These are phyloP conservation scores for Serripes groenlandicus DNA, from an alignment of 2,888 invertebrate genomes.

Conservation along the genomic window DNA sequence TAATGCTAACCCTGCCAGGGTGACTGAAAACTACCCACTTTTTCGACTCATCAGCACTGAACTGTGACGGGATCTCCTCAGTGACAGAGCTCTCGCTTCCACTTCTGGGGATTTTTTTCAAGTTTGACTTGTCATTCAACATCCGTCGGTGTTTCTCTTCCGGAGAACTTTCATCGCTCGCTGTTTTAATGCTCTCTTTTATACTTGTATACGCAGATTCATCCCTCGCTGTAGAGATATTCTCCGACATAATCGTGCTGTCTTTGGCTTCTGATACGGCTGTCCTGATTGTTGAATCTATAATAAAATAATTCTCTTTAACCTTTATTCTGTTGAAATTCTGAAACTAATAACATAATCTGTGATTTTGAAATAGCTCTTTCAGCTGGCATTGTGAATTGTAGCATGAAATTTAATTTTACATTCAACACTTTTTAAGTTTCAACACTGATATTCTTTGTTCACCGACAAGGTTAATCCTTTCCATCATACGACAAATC, in stretches of 20 bases:
- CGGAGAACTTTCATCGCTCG: constrained; percentile 64
- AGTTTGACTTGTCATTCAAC: constrained; percentile 58
- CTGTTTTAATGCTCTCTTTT: constrained; percentile 60
- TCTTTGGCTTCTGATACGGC: constrained; percentile 60
- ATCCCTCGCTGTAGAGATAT: constrained; percentile 72
- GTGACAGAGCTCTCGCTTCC: constrained; percentile 79
- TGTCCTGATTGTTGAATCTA: constrained; percentile 64
- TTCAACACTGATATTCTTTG: too few species aligned
- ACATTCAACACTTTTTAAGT: too few species aligned
- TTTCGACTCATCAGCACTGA: constrained; percentile 69
- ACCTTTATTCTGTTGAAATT: not conserved
- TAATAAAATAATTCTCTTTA: too few species aligned
- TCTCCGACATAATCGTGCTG: constrained; percentile 72
- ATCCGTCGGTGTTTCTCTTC: constrained; percentile 59
- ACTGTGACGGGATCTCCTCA: constrained; percentile 75
- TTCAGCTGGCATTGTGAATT: too few species aligned
- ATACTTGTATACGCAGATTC: constrained; percentile 68
- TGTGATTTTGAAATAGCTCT: too few species aligned
- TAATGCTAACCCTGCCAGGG: too few species aligned
- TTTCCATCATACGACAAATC: too few species aligned
- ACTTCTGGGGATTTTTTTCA: constrained; percentile 68
- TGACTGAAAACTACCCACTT: constrained; percentile 65
- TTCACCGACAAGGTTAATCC: too few species aligned
- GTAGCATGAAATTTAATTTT: too few species aligned
- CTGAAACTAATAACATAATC: too few species aligned